phyloP scores from a whole-genome alignment of 2,113 vertebrate species.

The Collichthys lucidus region DNA sequence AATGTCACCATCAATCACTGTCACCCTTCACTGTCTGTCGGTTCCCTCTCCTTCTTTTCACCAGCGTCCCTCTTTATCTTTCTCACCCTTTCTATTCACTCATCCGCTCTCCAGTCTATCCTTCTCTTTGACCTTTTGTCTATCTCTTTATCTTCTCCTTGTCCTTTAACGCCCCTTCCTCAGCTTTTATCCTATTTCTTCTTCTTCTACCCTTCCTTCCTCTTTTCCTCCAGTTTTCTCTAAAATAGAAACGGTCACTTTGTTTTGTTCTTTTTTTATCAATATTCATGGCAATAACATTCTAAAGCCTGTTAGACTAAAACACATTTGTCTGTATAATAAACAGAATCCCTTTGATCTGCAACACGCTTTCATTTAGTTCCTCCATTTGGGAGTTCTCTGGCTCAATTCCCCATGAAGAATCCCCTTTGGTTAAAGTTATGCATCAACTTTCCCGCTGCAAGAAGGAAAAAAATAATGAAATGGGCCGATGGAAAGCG shows the following conservation, averaged over 20 bases:
- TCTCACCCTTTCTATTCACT: constrained; percentile 30
- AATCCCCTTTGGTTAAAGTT: constrained; percentile 57
- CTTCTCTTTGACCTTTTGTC: constrained; percentile 57
- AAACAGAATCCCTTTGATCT: constrained; percentile 67
- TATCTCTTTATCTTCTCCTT: constrained; percentile 38
- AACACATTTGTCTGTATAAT: constrained; percentile 56
- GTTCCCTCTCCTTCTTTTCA: constrained; percentile 29
- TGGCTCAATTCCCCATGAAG: constrained; percentile 52
- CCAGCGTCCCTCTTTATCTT: constrained; percentile 26
- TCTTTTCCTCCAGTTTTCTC: background rate
- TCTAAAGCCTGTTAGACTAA: constrained; percentile 52
- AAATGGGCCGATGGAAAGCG: constrained; percentile 49
- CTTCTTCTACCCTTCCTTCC: no score
- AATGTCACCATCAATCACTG: constrained; percentile 81
- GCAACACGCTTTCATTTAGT: constrained; percentile 60
- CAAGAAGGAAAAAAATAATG: constrained; percentile 63
- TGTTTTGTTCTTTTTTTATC: constrained; percentile 4
- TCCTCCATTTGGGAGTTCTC: constrained; percentile 50
- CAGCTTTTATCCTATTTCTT: constrained; percentile 7
- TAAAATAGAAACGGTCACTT: constrained; percentile 15
- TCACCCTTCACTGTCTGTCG: constrained; percentile 72
- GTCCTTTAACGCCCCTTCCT: constrained; percentile 28
- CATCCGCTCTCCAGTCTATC: constrained; percentile 27
- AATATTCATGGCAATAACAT: constrained; percentile 32
- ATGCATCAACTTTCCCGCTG: constrained; percentile 51